Conservation (phyloP, 2,113 vertebrate genomes). For the Lophius piscatorius region DNA sequence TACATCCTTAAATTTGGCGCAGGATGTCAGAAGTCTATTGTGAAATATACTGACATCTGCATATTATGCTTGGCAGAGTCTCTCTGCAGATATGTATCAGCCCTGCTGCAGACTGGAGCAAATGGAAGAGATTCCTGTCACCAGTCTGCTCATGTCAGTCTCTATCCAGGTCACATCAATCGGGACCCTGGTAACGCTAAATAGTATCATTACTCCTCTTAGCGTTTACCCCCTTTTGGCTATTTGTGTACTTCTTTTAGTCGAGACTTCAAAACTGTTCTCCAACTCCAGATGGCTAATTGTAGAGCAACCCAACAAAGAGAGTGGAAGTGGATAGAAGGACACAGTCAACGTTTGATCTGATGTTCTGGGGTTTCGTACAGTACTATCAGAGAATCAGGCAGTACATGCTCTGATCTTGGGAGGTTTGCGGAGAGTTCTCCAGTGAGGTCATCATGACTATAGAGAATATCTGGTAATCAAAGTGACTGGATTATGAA, state of each 20-base stretch:
- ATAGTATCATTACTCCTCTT: conserved; percentile 57
- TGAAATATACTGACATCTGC: conserved; percentile 53
- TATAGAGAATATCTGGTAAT: conserved; percentile 63
- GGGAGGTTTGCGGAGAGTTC: conserved; percentile 54
- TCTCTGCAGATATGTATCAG: conserved; percentile 51
- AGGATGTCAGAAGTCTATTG: conserved; percentile 36
- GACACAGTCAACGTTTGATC: conserved; percentile 34
- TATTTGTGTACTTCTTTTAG: conserved; percentile 29
- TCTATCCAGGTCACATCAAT: conserved; percentile 67
- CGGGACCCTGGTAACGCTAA: conserved; percentile 47
- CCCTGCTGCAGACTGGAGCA: conserved; percentile 45
- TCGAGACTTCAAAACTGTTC: conserved; percentile 30
- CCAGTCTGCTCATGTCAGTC: conserved; percentile 55
- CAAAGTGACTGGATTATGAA: conserved; percentile 78
- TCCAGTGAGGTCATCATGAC: conserved; percentile 67
- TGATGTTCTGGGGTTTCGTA: conserved; percentile 19
- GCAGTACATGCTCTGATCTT: conserved; percentile 64
- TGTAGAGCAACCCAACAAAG: conserved; percentile 9
- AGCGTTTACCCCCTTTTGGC: conserved; percentile 32
- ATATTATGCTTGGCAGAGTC: conserved; percentile 57
- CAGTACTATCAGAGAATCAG: conserved; percentile 59
- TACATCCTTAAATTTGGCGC: conserved; percentile 33
- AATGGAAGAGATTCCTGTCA: conserved; percentile 59
- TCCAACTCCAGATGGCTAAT: neutral
- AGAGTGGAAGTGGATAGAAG: neutral